These are phyloP conservation scores for Zophobas atratus DNA, from an alignment of 1,140 invertebrate species.

Conservation along the genomic window DNA sequence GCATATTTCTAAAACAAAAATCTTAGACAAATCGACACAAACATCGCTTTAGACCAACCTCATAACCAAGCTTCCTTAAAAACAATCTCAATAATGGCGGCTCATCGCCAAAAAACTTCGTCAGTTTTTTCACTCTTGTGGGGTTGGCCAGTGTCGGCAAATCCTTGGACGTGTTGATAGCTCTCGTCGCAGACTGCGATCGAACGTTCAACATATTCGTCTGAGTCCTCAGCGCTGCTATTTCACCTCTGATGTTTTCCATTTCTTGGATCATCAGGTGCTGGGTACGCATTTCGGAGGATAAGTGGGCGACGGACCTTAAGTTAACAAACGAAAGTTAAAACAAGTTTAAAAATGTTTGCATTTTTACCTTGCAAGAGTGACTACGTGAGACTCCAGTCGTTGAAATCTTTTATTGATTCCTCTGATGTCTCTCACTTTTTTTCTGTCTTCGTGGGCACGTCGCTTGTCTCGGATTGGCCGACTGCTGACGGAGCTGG, in stretches of 20 bases:
- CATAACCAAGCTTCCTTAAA: slow-evolving; percentile 93
- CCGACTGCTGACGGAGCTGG: slow-evolving; percentile 83
- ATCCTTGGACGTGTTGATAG: slow-evolving; percentile 70
- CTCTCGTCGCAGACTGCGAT: slow-evolving; percentile 70
- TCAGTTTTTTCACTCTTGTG: slow-evolving; percentile 85
- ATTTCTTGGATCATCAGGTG: slow-evolving; percentile 93
- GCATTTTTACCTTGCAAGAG: slow-evolving; percentile 75
- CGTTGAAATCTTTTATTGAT: slow-evolving; percentile 92
- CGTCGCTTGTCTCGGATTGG: slow-evolving; percentile 78
- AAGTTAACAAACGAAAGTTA: no score
- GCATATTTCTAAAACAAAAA: slow-evolving; percentile 86
- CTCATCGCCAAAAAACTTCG: slow-evolving; percentile 95
- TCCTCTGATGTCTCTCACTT: slow-evolving; percentile 84
- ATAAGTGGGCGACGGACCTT: slow-evolving; percentile 91
- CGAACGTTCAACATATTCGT: slow-evolving; percentile 74
- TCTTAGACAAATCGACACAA: background rate
- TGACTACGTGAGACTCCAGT: slow-evolving; percentile 93
- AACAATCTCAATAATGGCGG: slow-evolving; percentile 91
- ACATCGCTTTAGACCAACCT: slow-evolving; percentile 74
- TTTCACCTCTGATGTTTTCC: slow-evolving; percentile 88
- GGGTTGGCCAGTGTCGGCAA: slow-evolving; percentile 85
- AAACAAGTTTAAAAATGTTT: background rate
- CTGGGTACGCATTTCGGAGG: slow-evolving; percentile 93
- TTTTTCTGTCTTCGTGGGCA: slow-evolving; percentile 78
- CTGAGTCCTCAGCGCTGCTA: slow-evolving; percentile 82